Percentiles rank a stretch among this genome's conserved stretches.
These are phyloP conservation scores for Uloborus plumipes DNA, from an alignment of 2,888 invertebrate genomes.

Conservation along the genomic window DNA sequence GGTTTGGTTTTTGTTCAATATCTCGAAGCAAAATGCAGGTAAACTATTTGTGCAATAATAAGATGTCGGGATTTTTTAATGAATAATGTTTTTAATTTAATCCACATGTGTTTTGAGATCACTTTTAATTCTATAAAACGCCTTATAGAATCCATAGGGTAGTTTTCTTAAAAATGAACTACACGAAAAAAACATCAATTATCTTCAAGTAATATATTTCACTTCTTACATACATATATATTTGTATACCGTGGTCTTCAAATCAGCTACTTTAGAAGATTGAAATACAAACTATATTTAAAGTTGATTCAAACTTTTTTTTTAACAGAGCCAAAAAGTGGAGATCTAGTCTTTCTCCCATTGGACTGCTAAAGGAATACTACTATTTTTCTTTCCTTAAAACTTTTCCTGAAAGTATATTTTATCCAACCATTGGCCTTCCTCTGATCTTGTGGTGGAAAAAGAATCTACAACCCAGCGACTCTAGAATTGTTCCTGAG, in stretches of 20 bases:
- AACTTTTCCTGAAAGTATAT: slow-evolving; percentile 48
- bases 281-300: not conserved
- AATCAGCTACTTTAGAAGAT: not conserved
- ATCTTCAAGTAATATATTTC: not conserved
- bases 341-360: slow-evolving; percentile 31
- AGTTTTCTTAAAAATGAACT: not conserved
- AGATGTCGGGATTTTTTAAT: too few relatives aligned
- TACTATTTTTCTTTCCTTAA: slow-evolving; percentile 21
- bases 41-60: too few relatives aligned
- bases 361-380: slow-evolving; percentile 12
- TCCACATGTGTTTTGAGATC: too few relatives aligned
- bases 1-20: too few relatives aligned
- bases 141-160: too few relatives aligned
- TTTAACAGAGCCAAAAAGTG: slow-evolving; percentile 15
- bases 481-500: slow-evolving; percentile 41
- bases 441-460: slow-evolving; percentile 35
- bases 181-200: not conserved
- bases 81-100: too few relatives aligned
- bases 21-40: too few relatives aligned
- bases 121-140: too few relatives aligned
- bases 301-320: slow-evolving; percentile 12
- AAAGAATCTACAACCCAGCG: slow-evolving; percentile 39
- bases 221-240: not conserved
- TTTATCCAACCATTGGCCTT: slow-evolving; percentile 41
- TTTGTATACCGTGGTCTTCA: not conserved